These are phyloP conservation scores for Agrotis clavis DNA, from an alignment of 2,888 invertebrate genomes.

Conservation along the genomic window DNA sequence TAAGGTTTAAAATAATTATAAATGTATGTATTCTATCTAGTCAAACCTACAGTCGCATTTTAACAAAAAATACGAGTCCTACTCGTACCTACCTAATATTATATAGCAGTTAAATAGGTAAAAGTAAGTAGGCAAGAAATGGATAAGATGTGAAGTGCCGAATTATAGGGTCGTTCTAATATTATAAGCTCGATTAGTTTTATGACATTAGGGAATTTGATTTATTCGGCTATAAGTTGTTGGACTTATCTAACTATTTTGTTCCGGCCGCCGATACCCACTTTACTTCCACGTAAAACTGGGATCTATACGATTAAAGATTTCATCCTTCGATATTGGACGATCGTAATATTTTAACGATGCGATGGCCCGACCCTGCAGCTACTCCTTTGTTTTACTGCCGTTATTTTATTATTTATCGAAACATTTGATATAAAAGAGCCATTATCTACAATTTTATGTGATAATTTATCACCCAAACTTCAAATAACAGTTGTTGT, in stretches of 20 bases:
- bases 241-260: conserved; percentile 80
- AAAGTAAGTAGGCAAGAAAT: background rate
- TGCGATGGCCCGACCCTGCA: conserved; percentile 81
- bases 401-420: conserved; percentile 88
- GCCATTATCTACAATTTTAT: conserved; percentile 85
- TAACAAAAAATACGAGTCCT: background rate
- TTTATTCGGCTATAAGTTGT: conserved; percentile 77
- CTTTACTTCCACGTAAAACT: conserved; percentile 82
- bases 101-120: no score
- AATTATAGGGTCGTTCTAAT: conserved; percentile 64
- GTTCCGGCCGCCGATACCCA: conserved; percentile 73
- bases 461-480: conserved; percentile 80
- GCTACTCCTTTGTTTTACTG: conserved; percentile 87
- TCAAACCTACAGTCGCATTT: background rate
- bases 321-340: conserved; percentile 87
- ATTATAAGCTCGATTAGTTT: conserved; percentile 79
- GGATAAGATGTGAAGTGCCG: conserved; percentile 57
- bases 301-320: conserved; percentile 86
- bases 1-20: background rate
- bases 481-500: conserved; percentile 70
- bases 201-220: conserved; percentile 75
- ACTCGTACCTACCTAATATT: no score
- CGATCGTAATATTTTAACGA: conserved; percentile 90
- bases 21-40: no score
- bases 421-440: conserved; percentile 87